Conservation (phyloP, 2,888 invertebrate species). For the Papilio demoleus region DNA sequence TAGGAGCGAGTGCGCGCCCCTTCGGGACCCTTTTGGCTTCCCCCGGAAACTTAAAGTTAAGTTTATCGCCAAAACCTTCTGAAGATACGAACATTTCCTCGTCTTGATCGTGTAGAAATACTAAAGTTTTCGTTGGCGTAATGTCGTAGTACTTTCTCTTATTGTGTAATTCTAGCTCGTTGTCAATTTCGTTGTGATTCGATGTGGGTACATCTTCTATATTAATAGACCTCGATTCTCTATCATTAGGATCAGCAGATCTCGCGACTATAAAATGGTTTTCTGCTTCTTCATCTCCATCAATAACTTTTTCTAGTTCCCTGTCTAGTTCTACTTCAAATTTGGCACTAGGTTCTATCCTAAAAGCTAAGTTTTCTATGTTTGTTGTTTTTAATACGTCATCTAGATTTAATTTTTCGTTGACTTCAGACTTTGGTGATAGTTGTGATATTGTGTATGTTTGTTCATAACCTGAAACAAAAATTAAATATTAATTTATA, state of each 20-base stretch:
- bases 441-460: slow-evolving; percentile 86
- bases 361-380: slow-evolving; percentile 65
- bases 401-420: slow-evolving; percentile 54
- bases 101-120: slow-evolving; percentile 62
- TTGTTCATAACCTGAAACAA: slow-evolving; percentile 81
- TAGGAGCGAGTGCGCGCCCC: slow-evolving; percentile 85
- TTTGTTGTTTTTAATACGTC: slow-evolving; percentile 66
- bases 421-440: slow-evolving; percentile 85
- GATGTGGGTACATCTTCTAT: slow-evolving; percentile 78
- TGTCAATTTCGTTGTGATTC: slow-evolving; percentile 84
- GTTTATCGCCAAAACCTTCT: slow-evolving; percentile 70
- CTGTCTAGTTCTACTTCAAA: slow-evolving; percentile 55
- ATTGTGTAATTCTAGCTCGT: slow-evolving; percentile 80
- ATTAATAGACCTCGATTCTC: slow-evolving; percentile 80
- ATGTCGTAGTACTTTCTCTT: slow-evolving; percentile 81
- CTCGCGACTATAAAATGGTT: slow-evolving; percentile 77
- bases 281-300: slow-evolving; percentile 55
- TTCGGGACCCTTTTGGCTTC: slow-evolving; percentile 90
- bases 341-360: slow-evolving; percentile 70
- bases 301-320: slow-evolving; percentile 46
- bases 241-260: slow-evolving; percentile 80
- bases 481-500: slow-evolving; percentile 41
- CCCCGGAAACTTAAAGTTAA: slow-evolving; percentile 86
- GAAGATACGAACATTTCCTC: slow-evolving; percentile 69
- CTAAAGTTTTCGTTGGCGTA: slow-evolving; percentile 81